phyloP scores from a whole-genome alignment of 1,140 invertebrate genomes.

The Pseudoatta argentina region DNA sequence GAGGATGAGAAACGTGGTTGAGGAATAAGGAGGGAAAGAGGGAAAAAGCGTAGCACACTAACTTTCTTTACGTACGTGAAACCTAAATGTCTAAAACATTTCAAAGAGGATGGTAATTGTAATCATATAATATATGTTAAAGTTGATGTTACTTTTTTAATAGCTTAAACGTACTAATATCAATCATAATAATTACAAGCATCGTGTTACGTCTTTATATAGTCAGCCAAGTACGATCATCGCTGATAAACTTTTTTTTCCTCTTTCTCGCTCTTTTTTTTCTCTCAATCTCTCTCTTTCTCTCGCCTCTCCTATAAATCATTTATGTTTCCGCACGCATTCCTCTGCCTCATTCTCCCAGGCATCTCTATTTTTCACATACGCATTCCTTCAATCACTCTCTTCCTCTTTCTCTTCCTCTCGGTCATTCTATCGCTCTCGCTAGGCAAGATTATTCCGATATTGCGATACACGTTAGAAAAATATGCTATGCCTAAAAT shows the following conservation, averaged over 20 bases:
- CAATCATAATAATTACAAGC: conserved; percentile 86
- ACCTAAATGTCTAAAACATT: conserved; percentile 80
- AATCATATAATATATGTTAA: conserved; percentile 84
- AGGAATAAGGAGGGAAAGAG: neutral
- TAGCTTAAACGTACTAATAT: conserved; percentile 86
- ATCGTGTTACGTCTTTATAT: conserved; percentile 85
- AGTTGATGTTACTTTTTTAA: conserved; percentile 85
- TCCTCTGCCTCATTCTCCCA: conserved; percentile 32
- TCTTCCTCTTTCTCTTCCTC: conserved; percentile 70
- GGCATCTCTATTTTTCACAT: conserved; percentile 23
- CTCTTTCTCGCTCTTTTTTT: conserved; percentile 69
- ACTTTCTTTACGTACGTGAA: conserved; percentile 72
- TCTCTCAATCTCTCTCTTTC: conserved; percentile 73
- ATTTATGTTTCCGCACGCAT: conserved; percentile 44
- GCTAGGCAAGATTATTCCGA: conserved; percentile 84
- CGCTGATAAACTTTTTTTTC: conserved; percentile 72
- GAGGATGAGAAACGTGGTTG: conserved; percentile 20
- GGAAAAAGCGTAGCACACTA: conserved; percentile 37
- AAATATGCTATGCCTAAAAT: conserved; percentile 87
- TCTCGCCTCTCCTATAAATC: conserved; percentile 54
- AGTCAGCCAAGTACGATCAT: conserved; percentile 83
- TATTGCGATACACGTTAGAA: conserved; percentile 86
- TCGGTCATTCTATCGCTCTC: conserved; percentile 79
- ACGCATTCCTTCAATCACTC: conserved; percentile 53
- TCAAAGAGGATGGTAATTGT: conserved; percentile 82